These are phyloP conservation scores for Eupeodes corollae DNA, from an alignment of 1,140 invertebrate species.

Conservation along the genomic window DNA sequence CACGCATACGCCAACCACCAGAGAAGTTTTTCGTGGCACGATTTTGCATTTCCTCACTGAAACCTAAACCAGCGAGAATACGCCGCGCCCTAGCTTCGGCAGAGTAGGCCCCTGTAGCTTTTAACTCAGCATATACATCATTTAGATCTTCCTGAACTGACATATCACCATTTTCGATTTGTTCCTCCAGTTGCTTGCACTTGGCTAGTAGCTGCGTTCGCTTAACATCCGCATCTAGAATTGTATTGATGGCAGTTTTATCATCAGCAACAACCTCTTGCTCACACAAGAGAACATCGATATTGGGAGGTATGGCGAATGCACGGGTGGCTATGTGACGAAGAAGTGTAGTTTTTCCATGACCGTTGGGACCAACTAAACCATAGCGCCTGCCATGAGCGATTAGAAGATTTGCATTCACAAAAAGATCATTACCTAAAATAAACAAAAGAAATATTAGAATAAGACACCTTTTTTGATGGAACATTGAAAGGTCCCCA, in stretches of 20 bases:
- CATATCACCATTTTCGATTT: slow-evolving; percentile 50
- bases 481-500: no score
- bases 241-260: slow-evolving; percentile 80
- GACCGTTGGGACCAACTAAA: slow-evolving; percentile 96
- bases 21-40: slow-evolving; percentile 91
- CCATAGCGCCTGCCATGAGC: slow-evolving; percentile 91
- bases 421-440: slow-evolving; percentile 88
- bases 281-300: slow-evolving; percentile 96
- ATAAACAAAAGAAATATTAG: background rate
- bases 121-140: slow-evolving; percentile 90
- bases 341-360: slow-evolving; percentile 97
- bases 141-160: slow-evolving; percentile 68
- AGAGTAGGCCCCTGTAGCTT: slow-evolving; percentile 92
- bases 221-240: slow-evolving; percentile 86
- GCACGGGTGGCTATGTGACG: slow-evolving; percentile 81
- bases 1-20: slow-evolving; percentile 97
- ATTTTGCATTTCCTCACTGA: slow-evolving; percentile 88
- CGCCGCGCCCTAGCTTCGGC: slow-evolving; percentile 89
- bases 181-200: slow-evolving; percentile 67
- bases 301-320: slow-evolving; percentile 88
- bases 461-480: no score
- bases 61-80: slow-evolving; percentile 95
- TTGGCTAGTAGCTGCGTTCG: slow-evolving; percentile 71
- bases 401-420: slow-evolving; percentile 91
- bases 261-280: slow-evolving; percentile 95